Evolutionary conservation across 2,113 vertebrate species (phyloP), one percentile per base, ranked within the genome.

Genomic region (Hippopotamus amphibius): DNA sequence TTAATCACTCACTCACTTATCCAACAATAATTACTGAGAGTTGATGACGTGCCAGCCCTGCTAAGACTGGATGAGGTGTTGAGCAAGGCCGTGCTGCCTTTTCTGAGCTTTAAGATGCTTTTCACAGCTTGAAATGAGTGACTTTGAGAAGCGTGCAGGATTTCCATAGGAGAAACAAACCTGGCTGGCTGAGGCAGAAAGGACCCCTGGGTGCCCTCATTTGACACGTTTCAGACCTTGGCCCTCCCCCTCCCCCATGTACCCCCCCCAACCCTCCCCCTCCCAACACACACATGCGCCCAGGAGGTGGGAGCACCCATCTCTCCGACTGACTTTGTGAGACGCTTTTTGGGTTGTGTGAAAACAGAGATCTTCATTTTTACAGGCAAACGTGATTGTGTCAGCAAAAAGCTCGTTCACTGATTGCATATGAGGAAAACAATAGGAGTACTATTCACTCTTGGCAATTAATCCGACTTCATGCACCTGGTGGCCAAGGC

Each of bases 281-380:
- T 50, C 24, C 53, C 41, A 53, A 4, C 13, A 59, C n/a, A n/a
- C 41, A 53, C 33, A 30, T 16, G 21, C 33, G 24, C 41, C 53
- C 37, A 66, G 5, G 57, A 6, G 28, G 30, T 24, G 59, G 41
- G n/a, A 28, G 22, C 41, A n/a, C 6, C n/a, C 63, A 37, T 68
- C 3, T 11, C 65, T 69, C 88, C 22, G 8, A 2, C 6, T 1
- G 11, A 80, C 63, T 63, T 57, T 55, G 37, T 37, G 26, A 88
- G 77, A 93, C 88, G 61, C 1, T 88, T 63, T 88, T 14, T 4
- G 4, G 6, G 33, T 48, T 79, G 53, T 59, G 12, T 85, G 94
- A 91, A 95, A 97, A 95, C 37, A 65, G 85, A 86, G 24, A 61
- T 53, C 79, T 90, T 87, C 14, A 69, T 68, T 93, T 76, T 69